phyloP scores from a whole-genome alignment of 2,113 vertebrate species.

The Prionailurus viverrinus region DNA sequence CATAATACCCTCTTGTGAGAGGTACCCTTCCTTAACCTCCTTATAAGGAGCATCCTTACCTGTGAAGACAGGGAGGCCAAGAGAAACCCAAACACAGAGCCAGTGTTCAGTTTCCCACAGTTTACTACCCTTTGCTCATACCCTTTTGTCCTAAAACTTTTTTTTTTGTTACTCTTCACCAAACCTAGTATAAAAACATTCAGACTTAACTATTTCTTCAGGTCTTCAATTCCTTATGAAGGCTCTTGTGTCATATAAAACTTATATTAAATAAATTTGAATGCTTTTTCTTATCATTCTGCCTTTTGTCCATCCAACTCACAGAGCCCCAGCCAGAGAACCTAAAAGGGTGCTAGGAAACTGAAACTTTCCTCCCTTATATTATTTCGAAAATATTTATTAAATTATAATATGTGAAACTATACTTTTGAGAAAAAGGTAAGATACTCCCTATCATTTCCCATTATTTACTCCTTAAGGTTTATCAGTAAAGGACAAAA shows the following conservation, averaged over 20 bases:
- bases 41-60: not conserved
- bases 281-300: not conserved
- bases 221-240: not conserved
- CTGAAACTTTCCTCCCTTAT: not conserved
- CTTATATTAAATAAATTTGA: not conserved
- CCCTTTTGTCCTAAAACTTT: not conserved
- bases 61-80: not conserved
- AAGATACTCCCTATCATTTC: not conserved
- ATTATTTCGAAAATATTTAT: slow-evolving; percentile 25
- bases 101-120: not conserved
- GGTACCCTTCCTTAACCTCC: not conserved
- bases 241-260: not conserved
- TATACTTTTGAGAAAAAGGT: not conserved
- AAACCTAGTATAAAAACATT: not conserved
- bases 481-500: not conserved
- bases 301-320: not conserved
- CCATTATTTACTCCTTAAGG: not conserved
- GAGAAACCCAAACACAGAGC: not conserved
- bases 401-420: not conserved
- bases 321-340: not conserved
- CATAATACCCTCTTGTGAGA: not conserved
- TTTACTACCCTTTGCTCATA: not conserved
- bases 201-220: not conserved
- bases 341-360: not conserved
- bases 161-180: not conserved